A percentile compares a stretch with the other conserved stretches of the same genome.
Conservation (phyloP, 2,113 vertebrate genomes). For the Galbula dea region DNA sequence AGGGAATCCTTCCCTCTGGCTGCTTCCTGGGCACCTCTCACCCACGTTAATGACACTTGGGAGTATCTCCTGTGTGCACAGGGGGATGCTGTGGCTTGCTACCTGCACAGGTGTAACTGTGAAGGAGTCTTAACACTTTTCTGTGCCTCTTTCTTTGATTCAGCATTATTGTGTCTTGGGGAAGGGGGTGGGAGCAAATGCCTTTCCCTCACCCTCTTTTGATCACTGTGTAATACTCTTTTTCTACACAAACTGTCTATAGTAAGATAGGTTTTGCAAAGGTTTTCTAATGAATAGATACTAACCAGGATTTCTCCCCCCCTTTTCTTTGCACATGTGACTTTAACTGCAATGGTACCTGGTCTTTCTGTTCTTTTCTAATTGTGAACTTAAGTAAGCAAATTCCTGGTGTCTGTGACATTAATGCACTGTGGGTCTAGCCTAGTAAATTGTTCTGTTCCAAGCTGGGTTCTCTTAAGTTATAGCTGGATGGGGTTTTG, state of each 20-base stretch:
- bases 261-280: slow-evolving; percentile 26
- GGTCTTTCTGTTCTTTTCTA: slow-evolving; percentile 29
- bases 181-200: background rate
- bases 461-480: slow-evolving; percentile 56
- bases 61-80: background rate
- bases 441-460: slow-evolving; percentile 54
- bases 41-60: background rate
- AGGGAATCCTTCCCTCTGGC: background rate
- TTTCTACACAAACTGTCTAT: slow-evolving; percentile 25
- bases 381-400: slow-evolving; percentile 19
- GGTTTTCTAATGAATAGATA: slow-evolving; percentile 23
- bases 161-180: slow-evolving; percentile 37
- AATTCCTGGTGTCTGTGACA: slow-evolving; percentile 36
- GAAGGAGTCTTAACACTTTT: slow-evolving; percentile 34
- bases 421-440: slow-evolving; percentile 45
- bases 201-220: background rate
- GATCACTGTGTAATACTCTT: slow-evolving; percentile 37
- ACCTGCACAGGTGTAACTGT: background rate
- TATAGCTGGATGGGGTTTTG: slow-evolving; percentile 55
- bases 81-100: background rate
- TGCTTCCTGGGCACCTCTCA: background rate
- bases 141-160: slow-evolving; percentile 60
- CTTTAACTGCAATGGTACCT: slow-evolving; percentile 21
- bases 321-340: background rate
- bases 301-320: slow-evolving; percentile 19